Conservation (phyloP, 2,888 invertebrate genomes). For the Caenorhabditis sp. region DNA sequence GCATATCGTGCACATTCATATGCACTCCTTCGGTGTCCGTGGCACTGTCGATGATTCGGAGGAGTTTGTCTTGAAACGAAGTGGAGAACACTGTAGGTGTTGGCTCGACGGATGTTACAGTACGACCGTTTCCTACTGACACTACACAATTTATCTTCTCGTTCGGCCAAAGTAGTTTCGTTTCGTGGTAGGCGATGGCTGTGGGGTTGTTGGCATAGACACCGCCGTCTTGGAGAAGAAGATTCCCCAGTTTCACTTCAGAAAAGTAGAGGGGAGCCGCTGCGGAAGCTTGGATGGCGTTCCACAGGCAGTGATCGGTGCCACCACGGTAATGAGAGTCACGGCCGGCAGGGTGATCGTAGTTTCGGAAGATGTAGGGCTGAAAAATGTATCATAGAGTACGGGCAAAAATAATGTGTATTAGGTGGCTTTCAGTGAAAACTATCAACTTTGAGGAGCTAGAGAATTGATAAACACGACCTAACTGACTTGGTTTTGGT, state of each 20-base stretch:
- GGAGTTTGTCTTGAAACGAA: conserved; percentile 70
- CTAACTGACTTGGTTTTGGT: too few relatives aligned
- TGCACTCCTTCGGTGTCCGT: conserved; percentile 93
- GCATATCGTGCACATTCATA: conserved; percentile 88
- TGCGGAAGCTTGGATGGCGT: conserved; percentile 88
- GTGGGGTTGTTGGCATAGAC: conserved; percentile 87
- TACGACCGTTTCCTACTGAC: conserved; percentile 89
- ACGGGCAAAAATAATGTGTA: conserved; percentile 2
- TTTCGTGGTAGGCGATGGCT: conserved; percentile 92
- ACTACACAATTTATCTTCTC: conserved; percentile 89
- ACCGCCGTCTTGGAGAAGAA: conserved; percentile 80
- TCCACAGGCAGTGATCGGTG: conserved; percentile 77
- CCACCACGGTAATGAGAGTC: conserved; percentile 81
- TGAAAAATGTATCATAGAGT: too few relatives aligned
- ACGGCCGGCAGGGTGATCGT: conserved; percentile 88
- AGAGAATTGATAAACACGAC: too few relatives aligned
- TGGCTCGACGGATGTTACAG: conserved; percentile 79
- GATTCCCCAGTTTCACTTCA: conserved; percentile 87
- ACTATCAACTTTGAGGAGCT: too few relatives aligned
- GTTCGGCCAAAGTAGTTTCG: conserved; percentile 90
- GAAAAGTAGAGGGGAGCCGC: conserved; percentile 95
- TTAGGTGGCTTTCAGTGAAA: not conserved
- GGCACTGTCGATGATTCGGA: conserved; percentile 89
- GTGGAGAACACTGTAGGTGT: conserved; percentile 68
- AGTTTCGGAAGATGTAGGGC: conserved; percentile 92